phyloP scores from a whole-genome alignment of 1,140 invertebrate genomes.

The Pseudomyrmex dendroicus region DNA sequence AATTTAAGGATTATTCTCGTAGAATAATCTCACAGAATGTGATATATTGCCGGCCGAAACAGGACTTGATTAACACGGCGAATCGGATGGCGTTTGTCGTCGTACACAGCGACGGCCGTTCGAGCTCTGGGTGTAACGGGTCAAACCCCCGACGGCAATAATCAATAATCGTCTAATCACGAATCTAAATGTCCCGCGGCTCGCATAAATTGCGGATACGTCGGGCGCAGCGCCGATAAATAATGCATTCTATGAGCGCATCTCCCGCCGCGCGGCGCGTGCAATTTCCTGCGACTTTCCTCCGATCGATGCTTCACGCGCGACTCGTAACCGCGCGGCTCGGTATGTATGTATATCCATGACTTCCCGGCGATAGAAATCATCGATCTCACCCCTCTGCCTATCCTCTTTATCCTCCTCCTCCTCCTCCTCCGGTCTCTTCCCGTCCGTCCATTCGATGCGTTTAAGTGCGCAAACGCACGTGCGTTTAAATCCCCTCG shows the following conservation, averaged over 20 bases:
- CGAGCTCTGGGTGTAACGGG: not conserved
- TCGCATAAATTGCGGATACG: slow-evolving; percentile 47
- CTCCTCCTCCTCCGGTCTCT: not conserved
- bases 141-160: slow-evolving; percentile 17
- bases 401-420: slow-evolving; percentile 12
- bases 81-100: slow-evolving; percentile 1
- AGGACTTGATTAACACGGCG: too few species aligned
- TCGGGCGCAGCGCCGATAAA: slow-evolving; percentile 45
- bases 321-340: slow-evolving; percentile 37
- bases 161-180: slow-evolving; percentile 55
- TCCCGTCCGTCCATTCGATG: slow-evolving; percentile 26
- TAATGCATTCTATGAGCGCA: slow-evolving; percentile 58
- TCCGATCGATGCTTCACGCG: slow-evolving; percentile 54
- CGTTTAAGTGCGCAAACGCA: slow-evolving; percentile 61
- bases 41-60: too few species aligned
- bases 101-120: not conserved
- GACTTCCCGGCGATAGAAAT: slow-evolving; percentile 56
- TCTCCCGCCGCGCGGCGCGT: slow-evolving; percentile 53
- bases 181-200: slow-evolving; percentile 46
- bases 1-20: too few species aligned
- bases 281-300: slow-evolving; percentile 69
- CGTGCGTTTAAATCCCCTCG: slow-evolving; percentile 52
- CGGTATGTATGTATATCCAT: slow-evolving; percentile 19
- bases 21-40: too few species aligned
- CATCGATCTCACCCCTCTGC: slow-evolving; percentile 47